Evolutionary conservation across 1,140 invertebrate genomes (phyloP).

Genomic region (Odontomachus brunneus): DNA sequence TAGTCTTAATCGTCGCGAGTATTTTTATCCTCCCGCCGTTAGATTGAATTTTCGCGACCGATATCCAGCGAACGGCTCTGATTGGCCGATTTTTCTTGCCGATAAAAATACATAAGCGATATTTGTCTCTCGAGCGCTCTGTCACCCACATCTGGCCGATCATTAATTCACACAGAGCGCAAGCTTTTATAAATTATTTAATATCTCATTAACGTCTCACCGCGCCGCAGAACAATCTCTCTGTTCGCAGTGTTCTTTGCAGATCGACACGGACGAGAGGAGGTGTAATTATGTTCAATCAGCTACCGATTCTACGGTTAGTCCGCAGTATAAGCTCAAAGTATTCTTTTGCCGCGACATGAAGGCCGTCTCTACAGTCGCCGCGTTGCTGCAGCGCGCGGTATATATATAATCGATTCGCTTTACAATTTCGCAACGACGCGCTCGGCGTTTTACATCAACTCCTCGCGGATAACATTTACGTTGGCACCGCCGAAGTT

Average conservation of each 20-base stretch:
- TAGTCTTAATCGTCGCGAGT: too few relatives aligned
- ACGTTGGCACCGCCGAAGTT: slow-evolving; percentile 54
- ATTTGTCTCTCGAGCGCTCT: background rate
- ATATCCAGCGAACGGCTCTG: too few relatives aligned
- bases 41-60: too few relatives aligned
- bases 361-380: slow-evolving; percentile 13
- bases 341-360: background rate
- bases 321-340: background rate
- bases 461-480: slow-evolving; percentile 45
- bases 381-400: background rate
- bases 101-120: slow-evolving; percentile 2
- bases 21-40: too few relatives aligned
- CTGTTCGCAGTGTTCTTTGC: background rate
- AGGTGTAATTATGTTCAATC: slow-evolving; percentile 15
- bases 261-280: slow-evolving; percentile 12
- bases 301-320: slow-evolving; percentile 4
- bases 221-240: background rate
- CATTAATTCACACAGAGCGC: background rate
- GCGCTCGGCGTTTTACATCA: slow-evolving; percentile 32
- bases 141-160: background rate
- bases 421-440: slow-evolving; percentile 13
- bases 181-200: slow-evolving; percentile 27
- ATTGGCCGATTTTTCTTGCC: too few relatives aligned
- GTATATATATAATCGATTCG: slow-evolving; percentile 44
- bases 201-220: slow-evolving; percentile 34